A percentile compares a stretch with the other conserved stretches of the same genome.
Conservation (phyloP, 2,888 invertebrate genomes). For the Orgyia antiqua region DNA sequence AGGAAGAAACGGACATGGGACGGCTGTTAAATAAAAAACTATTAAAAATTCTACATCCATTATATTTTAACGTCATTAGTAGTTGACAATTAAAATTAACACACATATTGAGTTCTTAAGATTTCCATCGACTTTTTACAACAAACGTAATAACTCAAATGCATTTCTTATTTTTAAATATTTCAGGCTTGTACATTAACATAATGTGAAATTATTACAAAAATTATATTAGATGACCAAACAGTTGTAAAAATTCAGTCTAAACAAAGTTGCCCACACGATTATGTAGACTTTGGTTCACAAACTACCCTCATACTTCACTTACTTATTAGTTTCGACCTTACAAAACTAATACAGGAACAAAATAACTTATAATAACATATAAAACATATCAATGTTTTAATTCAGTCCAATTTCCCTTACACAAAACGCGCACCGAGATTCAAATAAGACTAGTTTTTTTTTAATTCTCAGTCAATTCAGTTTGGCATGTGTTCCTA, state of each 20-base stretch:
- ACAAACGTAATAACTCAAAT: slow-evolving; percentile 48
- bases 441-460: slow-evolving; percentile 25
- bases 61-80: slow-evolving; percentile 72
- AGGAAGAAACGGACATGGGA: neutral
- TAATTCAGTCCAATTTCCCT: slow-evolving; percentile 35
- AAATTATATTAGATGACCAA: slow-evolving; percentile 19
- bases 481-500: slow-evolving; percentile 18
- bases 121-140: slow-evolving; percentile 46
- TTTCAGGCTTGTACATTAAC: slow-evolving; percentile 25
- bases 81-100: slow-evolving; percentile 65
- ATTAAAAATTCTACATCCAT: slow-evolving; percentile 70
- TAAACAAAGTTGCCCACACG: slow-evolving; percentile 47
- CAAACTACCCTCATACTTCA: slow-evolving; percentile 26
- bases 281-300: slow-evolving; percentile 45
- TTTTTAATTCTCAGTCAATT: slow-evolving; percentile 25
- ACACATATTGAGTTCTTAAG: slow-evolving; percentile 48
- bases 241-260: slow-evolving; percentile 71
- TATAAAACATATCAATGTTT: slow-evolving; percentile 28
- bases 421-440: slow-evolving; percentile 28
- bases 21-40: slow-evolving; percentile 47
- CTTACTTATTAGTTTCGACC: slow-evolving; percentile 28
- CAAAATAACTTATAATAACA: slow-evolving; percentile 36
- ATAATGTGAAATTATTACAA: slow-evolving; percentile 6
- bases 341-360: slow-evolving; percentile 53
- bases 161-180: slow-evolving; percentile 34